Percentiles rank a stretch among this genome's conserved stretches.
These are phyloP conservation scores for Diorhabda sublineata DNA, from an alignment of 1,140 invertebrate species.

Conservation along the genomic window DNA sequence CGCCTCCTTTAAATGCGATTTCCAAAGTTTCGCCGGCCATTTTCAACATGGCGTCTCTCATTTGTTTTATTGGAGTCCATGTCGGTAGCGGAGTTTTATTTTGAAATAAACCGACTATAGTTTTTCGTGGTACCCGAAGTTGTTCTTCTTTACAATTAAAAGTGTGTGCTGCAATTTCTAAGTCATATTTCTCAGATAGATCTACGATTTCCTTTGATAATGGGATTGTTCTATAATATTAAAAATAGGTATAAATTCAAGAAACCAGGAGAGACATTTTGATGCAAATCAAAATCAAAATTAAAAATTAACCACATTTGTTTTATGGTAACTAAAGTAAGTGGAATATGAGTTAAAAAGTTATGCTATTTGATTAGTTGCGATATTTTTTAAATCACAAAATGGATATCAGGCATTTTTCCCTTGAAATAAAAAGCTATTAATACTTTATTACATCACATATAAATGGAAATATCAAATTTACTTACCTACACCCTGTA, in stretches of 20 bases:
- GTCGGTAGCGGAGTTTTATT: slow-evolving; percentile 72
- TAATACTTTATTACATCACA: too few relatives aligned
- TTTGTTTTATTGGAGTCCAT: slow-evolving; percentile 66
- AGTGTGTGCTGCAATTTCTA: slow-evolving; percentile 74
- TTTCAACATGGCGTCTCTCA: slow-evolving; percentile 74
- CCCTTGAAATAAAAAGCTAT: too few relatives aligned
- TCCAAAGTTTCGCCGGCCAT: slow-evolving; percentile 75
- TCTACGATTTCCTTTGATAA: neutral
- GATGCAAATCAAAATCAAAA: neutral
- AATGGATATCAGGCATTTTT: too few relatives aligned
- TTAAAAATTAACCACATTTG: neutral
- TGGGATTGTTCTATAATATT: neutral
- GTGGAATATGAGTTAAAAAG: neutral
- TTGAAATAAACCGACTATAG: slow-evolving; percentile 80
- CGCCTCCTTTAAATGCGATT: slow-evolving; percentile 70
- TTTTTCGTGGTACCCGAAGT: slow-evolving; percentile 63
- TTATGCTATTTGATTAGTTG: neutral
- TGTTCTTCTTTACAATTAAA: slow-evolving; percentile 63
- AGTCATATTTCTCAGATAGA: slow-evolving; percentile 56
- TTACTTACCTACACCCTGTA: slow-evolving; percentile 58
- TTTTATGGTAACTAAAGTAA: neutral
- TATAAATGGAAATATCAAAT: too few relatives aligned
- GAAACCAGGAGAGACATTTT: neutral
- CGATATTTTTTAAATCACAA: neutral
- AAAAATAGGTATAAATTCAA: neutral